Evolutionary conservation across 2,888 invertebrate genomes (phyloP).

Genomic region (Athripsodes cinereus): DNA sequence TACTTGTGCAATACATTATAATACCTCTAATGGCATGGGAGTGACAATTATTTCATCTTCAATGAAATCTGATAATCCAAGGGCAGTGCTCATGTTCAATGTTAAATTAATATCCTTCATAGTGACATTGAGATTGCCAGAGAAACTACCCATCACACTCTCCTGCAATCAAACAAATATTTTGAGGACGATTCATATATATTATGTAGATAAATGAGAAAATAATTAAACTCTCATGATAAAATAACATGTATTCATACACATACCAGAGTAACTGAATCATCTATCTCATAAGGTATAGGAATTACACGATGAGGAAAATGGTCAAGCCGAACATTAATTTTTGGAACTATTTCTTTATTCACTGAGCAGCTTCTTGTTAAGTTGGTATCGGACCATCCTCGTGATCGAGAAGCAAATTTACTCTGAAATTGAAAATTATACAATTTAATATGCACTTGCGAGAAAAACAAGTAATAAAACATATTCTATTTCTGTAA

Average conservation of each 20-base stretch:
- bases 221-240: background rate
- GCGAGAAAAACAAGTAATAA: too few relatives aligned
- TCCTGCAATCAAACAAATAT: conserved; percentile 19
- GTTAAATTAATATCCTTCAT: conserved; percentile 60
- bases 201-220: background rate
- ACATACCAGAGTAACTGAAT: conserved; percentile 23
- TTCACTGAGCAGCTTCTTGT: conserved; percentile 34
- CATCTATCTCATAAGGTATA: conserved; percentile 20
- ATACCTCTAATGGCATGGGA: conserved; percentile 76
- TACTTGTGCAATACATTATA: too few relatives aligned
- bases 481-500: too few relatives aligned
- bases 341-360: conserved; percentile 37
- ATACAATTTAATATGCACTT: too few relatives aligned
- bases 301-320: conserved; percentile 18
- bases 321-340: conserved; percentile 40
- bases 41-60: conserved; percentile 81
- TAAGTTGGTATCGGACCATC: conserved; percentile 64
- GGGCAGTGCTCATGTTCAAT: conserved; percentile 75
- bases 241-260: too few relatives aligned
- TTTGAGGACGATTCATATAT: background rate
- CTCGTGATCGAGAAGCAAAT: conserved; percentile 74
- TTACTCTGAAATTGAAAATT: conserved; percentile 57
- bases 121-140: conserved; percentile 52
- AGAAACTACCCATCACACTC: conserved; percentile 24
- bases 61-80: conserved; percentile 73